Conservation (phyloP, 35 echinoderm and acorn worm genomes). For the Hemicentrotus pulcherrimus region DNA sequence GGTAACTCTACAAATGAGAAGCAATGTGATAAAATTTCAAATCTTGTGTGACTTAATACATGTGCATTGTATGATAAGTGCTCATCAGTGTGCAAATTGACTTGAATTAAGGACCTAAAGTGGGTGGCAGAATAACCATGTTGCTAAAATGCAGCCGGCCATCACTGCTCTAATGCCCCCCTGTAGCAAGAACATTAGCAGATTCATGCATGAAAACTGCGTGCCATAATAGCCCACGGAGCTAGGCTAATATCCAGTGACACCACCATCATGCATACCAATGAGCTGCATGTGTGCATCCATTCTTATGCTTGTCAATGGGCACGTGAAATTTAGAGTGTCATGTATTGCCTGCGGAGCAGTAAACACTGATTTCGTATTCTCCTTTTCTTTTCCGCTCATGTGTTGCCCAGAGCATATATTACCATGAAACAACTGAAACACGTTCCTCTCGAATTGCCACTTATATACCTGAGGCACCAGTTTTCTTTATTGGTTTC, state of each 20-base stretch:
- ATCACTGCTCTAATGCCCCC: constrained; percentile 5
- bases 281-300: constrained; percentile 9
- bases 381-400: constrained; percentile 9
- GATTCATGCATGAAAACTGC: constrained; percentile 11
- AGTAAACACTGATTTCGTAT: background rate
- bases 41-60: background rate
- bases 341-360: background rate
- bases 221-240: background rate
- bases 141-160: background rate
- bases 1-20: background rate
- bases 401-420: background rate
- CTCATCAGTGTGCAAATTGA: background rate
- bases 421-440: constrained; percentile 13
- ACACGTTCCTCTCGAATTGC: background rate
- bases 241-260: background rate
- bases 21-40: background rate
- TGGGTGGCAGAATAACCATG: background rate
- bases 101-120: background rate
- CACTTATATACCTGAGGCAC: background rate
- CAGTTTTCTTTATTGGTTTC: constrained; percentile 1
- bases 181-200: constrained; percentile 2
- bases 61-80: background rate
- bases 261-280: background rate
- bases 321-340: background rate
- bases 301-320: constrained; percentile 10